Conservation (phyloP, 2,888 invertebrate genomes). For the Orchesella flavescens region DNA sequence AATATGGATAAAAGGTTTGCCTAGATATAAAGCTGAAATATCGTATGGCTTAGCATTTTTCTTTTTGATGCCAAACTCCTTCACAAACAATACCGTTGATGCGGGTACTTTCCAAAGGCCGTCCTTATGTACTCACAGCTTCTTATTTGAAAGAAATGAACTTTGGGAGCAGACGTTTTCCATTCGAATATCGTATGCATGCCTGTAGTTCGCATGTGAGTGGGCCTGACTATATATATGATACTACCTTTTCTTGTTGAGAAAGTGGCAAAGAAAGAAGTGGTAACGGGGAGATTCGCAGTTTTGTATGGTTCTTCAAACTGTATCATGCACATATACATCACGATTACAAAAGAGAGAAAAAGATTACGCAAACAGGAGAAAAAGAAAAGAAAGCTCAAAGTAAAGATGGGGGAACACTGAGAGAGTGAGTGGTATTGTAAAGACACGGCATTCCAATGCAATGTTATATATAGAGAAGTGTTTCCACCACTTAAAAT, state of each 20-base stretch:
- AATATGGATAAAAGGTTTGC: conserved; percentile 6
- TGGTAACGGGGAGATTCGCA: too few relatives aligned
- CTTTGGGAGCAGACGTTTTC: neutral
- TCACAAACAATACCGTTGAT: neutral
- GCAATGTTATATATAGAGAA: neutral
- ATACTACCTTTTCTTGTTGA: too few relatives aligned
- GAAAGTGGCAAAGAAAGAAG: too few relatives aligned
- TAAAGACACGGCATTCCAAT: neutral
- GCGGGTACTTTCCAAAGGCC: neutral
- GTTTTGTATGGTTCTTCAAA: too few relatives aligned
- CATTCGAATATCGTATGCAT: too few relatives aligned
- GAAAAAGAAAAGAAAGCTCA: neutral
- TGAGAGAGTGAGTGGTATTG: neutral
- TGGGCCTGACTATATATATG: too few relatives aligned
- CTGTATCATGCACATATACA: neutral
- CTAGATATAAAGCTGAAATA: neutral
- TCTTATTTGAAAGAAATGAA: neutral
- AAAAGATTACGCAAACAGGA: neutral
- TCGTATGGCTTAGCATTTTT: neutral
- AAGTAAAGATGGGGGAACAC: neutral
- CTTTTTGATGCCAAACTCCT: neutral
- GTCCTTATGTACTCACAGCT: neutral
- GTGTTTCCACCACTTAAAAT: conserved; percentile 37
- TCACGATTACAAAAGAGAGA: neutral
- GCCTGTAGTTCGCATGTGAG: too few relatives aligned